Percentiles rank a stretch among this genome's conserved stretches.
These are phyloP conservation scores for Drosophila willistoni DNA, from an alignment of 1,140 invertebrate genomes.

Conservation along the genomic window DNA sequence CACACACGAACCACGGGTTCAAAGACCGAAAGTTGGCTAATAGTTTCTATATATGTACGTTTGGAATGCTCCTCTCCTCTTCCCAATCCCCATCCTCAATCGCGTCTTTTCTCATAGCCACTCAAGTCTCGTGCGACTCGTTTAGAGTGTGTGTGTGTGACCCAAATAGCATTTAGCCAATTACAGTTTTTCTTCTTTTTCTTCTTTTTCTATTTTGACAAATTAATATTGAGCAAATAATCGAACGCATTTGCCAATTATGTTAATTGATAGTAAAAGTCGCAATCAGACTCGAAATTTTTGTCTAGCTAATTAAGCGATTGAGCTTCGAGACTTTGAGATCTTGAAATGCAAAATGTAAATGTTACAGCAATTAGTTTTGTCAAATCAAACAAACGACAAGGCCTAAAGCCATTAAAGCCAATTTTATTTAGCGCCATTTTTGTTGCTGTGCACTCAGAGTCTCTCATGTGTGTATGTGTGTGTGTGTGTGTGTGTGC, in stretches of 20 bases:
- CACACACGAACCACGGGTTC: constrained; percentile 27
- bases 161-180: constrained; percentile 51
- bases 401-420: constrained; percentile 56
- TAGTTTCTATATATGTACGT: constrained; percentile 39
- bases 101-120: no score
- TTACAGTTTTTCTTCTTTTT: constrained; percentile 53
- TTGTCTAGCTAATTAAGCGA: constrained; percentile 60
- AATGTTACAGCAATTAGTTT: constrained; percentile 65
- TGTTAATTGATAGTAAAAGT: constrained; percentile 79
- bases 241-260: constrained; percentile 64
- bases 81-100: no score
- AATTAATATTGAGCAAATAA: constrained; percentile 65
- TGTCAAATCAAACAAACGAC: constrained; percentile 55
- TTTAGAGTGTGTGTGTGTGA: constrained; percentile 20
- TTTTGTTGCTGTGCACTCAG: constrained; percentile 5
- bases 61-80: constrained; percentile 12
- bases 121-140: neutral
- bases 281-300: constrained; percentile 28
- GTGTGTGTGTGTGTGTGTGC: no score
- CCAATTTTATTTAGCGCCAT: constrained; percentile 33
- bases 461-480: neutral
- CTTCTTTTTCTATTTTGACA: constrained; percentile 44
- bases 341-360: constrained; percentile 52
- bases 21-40: constrained; percentile 58
- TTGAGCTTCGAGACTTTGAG: constrained; percentile 19